phyloP scores from a whole-genome alignment of 2,113 vertebrate genomes.

The Notechis scutatus region DNA sequence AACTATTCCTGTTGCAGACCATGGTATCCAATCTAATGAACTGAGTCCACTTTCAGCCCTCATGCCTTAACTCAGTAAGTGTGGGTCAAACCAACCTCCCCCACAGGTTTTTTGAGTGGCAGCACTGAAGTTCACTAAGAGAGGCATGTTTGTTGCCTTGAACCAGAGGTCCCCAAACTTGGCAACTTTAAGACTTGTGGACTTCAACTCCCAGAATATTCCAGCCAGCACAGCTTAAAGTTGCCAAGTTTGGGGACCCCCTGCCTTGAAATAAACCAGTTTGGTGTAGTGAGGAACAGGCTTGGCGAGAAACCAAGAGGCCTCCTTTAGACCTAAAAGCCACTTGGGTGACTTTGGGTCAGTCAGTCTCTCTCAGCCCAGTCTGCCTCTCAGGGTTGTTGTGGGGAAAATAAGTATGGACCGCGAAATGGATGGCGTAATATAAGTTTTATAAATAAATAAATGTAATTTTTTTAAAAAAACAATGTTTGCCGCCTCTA shows the following conservation, averaged over 20 bases:
- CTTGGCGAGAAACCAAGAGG: neutral
- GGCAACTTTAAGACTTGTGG: too few species aligned
- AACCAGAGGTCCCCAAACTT: neutral
- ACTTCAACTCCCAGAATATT: too few species aligned
- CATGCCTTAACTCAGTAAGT: neutral
- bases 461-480: neutral
- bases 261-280: neutral
- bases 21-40: neutral
- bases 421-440: too few species aligned
- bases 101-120: neutral
- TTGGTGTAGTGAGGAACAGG: neutral
- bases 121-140: neutral
- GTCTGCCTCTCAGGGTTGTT: neutral
- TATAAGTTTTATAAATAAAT: neutral
- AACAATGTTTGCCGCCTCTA: too few species aligned
- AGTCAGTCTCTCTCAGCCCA: neutral
- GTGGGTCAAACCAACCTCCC: neutral
- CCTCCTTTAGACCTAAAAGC: neutral
- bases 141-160: neutral
- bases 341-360: neutral
- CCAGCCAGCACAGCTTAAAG: too few species aligned
- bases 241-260: too few species aligned
- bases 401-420: neutral
- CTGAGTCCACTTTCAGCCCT: neutral
- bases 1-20: neutral